phyloP scores from a whole-genome alignment of 1,140 invertebrate genomes.

The Philaenus spumarius region DNA sequence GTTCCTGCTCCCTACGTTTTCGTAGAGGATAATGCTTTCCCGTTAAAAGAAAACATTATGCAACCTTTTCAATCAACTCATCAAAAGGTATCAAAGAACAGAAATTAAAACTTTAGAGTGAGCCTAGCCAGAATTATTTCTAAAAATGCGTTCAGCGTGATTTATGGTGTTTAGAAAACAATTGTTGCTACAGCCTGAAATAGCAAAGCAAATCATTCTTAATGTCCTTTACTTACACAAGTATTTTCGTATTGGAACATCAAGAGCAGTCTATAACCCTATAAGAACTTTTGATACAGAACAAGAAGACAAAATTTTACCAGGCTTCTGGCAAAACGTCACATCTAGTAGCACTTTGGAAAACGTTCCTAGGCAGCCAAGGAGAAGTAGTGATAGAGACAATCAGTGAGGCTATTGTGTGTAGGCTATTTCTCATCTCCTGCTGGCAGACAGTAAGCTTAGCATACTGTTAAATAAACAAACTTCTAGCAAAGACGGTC shows the following conservation, averaged over 20 bases:
- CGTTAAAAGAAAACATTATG: constrained; percentile 33
- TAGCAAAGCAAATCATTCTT: neutral
- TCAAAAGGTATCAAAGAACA: constrained; percentile 36
- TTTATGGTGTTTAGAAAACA: constrained; percentile 39
- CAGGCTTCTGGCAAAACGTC: too few relatives aligned
- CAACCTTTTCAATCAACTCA: constrained; percentile 43
- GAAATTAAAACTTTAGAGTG: constrained; percentile 38
- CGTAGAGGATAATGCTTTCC: constrained; percentile 40
- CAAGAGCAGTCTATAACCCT: neutral
- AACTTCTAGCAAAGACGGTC: too few relatives aligned
- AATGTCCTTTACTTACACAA: neutral
- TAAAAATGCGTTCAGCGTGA: constrained; percentile 49
- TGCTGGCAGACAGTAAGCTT: too few relatives aligned
- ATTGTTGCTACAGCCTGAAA: constrained; percentile 30
- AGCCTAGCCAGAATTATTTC: constrained; percentile 38
- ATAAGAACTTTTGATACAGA: neutral
- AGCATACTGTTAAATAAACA: too few relatives aligned
- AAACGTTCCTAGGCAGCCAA: too few relatives aligned
- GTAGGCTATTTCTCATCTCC: too few relatives aligned
- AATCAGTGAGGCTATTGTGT: too few relatives aligned
- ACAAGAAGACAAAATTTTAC: too few relatives aligned
- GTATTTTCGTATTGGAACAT: neutral
- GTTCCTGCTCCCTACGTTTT: constrained; percentile 37
- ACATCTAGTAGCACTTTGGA: too few relatives aligned
- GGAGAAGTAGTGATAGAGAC: too few relatives aligned